Conservation (phyloP, 2,888 invertebrate species). For the Spodoptera exigua region DNA sequence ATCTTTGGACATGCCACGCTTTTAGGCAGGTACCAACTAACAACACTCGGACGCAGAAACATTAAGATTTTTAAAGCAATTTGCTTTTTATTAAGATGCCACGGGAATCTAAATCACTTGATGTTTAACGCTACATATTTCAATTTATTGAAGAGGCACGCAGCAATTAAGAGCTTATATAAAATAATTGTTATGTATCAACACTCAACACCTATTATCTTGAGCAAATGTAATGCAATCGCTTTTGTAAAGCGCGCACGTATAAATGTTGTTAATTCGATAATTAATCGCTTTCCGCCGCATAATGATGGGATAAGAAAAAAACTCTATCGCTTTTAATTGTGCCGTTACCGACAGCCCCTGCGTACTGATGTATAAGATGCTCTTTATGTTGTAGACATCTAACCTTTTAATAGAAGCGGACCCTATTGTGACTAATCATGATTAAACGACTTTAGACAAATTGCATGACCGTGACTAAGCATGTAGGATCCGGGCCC, state of each 20-base stretch:
- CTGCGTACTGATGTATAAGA: slow-evolving; percentile 64
- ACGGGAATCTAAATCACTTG: slow-evolving; percentile 57
- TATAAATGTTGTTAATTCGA: slow-evolving; percentile 55
- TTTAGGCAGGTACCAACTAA: slow-evolving; percentile 85
- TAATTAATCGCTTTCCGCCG: slow-evolving; percentile 53
- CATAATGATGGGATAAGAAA: slow-evolving; percentile 51
- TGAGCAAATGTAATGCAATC: slow-evolving; percentile 25
- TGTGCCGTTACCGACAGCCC: slow-evolving; percentile 52
- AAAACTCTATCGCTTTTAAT: slow-evolving; percentile 53
- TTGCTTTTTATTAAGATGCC: slow-evolving; percentile 83
- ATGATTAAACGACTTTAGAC: slow-evolving; percentile 89
- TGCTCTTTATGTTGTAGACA: slow-evolving; percentile 78
- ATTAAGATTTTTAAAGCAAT: slow-evolving; percentile 83
- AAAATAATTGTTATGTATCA: slow-evolving; percentile 26
- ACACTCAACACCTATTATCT: slow-evolving; percentile 41
- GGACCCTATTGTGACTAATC: slow-evolving; percentile 88
- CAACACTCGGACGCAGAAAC: slow-evolving; percentile 76
- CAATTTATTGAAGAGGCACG: slow-evolving; percentile 26
- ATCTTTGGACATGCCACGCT: slow-evolving; percentile 88
- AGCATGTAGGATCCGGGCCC: slow-evolving; percentile 82
- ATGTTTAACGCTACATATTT: slow-evolving; percentile 32
- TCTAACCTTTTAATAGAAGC: slow-evolving; percentile 84
- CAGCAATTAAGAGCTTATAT: slow-evolving; percentile 17
- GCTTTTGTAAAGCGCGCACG: slow-evolving; percentile 38
- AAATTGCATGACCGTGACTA: slow-evolving; percentile 89